Evolutionary conservation across 2,888 invertebrate species (phyloP), one percentile per base, ranked within the genome.

Genomic region (Pachymerium ferrugineum): DNA sequence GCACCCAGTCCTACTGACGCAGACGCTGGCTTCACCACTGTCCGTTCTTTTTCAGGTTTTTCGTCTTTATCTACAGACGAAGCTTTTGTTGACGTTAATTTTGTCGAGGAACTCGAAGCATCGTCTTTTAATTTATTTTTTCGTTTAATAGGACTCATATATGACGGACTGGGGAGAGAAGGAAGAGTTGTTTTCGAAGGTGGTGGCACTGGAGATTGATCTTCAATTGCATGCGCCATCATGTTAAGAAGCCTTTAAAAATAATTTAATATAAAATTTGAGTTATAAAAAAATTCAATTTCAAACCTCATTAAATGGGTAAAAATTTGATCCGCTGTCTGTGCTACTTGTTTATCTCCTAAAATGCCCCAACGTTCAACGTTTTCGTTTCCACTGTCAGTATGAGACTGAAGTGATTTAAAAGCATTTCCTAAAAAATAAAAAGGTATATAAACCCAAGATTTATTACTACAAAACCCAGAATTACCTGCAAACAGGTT

Each of bases 181-280:
- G 83, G 82, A 6, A 84, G 79, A n/a, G 82, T 79, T 0, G 89
- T 86, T 78, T 87, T 88, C 29, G 83, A 80, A 74, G 83, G 84
- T 1, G 84, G 87, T 80, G 80, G 80, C n/a, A 81, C 80, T 4
- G 79, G 78, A 69, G 76, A 76, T 54, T 80, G 80, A n/a, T 92
- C 91, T 78, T 91, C 91, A 76, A 92, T 86, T 77, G 92, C 86
- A 81, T 91, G 91, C 73, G 88, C 88, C 78, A 90, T 86, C 28
- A 92, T 87, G 80, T 91, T 92, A 74, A 93, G 81, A 79, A 92
- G 83, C 79, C 84, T 83, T 74, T 25, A 74, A 74, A 28, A 76
- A 1, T 77, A 76, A 42, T 8, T 4, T 1, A 1, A 16, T 38
- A 16, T 38, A 38, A 5, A 16, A 12, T 38, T 38, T 38, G 14